These are phyloP conservation scores for Caenorhabditis uteleia DNA, from an alignment of 2,888 invertebrate genomes.

Conservation along the genomic window DNA sequence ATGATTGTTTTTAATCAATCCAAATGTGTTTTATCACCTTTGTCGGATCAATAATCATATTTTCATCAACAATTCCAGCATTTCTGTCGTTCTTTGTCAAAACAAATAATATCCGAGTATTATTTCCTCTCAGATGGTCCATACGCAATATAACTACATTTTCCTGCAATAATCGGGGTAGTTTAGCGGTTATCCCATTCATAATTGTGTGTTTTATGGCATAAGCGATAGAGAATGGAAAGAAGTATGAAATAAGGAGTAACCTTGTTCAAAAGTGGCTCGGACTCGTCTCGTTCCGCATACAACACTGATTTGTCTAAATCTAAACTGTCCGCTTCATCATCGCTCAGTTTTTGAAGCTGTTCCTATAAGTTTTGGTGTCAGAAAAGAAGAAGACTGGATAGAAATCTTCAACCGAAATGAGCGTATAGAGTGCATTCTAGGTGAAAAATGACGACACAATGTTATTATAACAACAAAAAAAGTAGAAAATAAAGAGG, in stretches of 20 bases:
- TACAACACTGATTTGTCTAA: conserved; percentile 52
- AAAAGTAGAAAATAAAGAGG: too few species aligned
- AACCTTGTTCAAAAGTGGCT: conserved; percentile 46
- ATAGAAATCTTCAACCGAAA: too few species aligned
- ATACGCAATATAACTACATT: conserved; percentile 64
- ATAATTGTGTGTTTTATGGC: too few species aligned
- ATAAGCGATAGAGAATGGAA: too few species aligned
- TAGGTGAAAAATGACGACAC: too few species aligned
- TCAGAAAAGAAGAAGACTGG: conserved; percentile 7
- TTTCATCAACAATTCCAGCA: conserved; percentile 24
- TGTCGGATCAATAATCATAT: conserved; percentile 47
- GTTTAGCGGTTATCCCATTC: too few species aligned
- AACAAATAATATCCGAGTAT: conserved; percentile 60
- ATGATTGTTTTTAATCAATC: not conserved
- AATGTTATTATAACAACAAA: too few species aligned
- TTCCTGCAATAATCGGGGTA: conserved; percentile 56
- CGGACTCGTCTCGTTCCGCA: conserved; percentile 60
- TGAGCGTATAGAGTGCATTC: too few species aligned
- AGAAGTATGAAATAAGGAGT: too few species aligned
- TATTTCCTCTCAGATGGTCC: conserved; percentile 47
- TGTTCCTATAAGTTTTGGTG: too few species aligned
- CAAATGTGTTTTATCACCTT: conserved; percentile 31
- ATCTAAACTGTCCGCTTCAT: conserved; percentile 39
- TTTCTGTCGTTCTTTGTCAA: conserved; percentile 46
- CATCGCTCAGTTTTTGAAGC: conserved; percentile 33